A percentile compares a stretch with the other conserved stretches of the same genome.
Conservation (phyloP, 2,888 invertebrate species). For the Dyspetes luteomarginatus region DNA sequence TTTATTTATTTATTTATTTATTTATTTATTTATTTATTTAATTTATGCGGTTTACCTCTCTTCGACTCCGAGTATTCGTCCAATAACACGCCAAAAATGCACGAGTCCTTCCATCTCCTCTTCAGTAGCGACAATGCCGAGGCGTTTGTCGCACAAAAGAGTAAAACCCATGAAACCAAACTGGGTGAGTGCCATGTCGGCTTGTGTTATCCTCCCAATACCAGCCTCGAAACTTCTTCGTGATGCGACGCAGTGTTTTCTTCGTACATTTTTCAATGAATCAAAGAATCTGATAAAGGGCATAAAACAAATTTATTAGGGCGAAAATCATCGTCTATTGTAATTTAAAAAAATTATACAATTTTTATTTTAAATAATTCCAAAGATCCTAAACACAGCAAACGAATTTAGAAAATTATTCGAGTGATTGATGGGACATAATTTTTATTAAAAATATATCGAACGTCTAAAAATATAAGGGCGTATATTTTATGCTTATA, state of each 20-base stretch:
- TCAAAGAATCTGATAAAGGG: constrained; percentile 87
- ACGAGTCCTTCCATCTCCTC: constrained; percentile 90
- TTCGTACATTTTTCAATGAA: constrained; percentile 88
- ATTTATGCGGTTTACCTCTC: too few species aligned
- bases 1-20: neutral
- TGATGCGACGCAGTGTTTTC: constrained; percentile 88
- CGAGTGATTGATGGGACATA: too few species aligned
- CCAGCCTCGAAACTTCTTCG: constrained; percentile 83
- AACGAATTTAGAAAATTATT: too few species aligned
- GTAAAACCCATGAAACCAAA: constrained; percentile 94
- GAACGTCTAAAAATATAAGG: too few species aligned
- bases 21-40: neutral
- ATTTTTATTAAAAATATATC: too few species aligned
- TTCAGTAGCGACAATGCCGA: constrained; percentile 87
- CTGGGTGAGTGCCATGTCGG: constrained; percentile 93
- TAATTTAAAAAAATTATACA: neutral
- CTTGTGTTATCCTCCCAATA: constrained; percentile 88
- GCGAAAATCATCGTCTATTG: neutral
- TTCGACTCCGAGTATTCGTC: constrained; percentile 92
- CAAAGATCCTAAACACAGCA: too few species aligned
- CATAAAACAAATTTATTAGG: neutral
- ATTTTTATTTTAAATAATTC: neutral
- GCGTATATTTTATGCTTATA: too few species aligned
- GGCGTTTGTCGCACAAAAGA: constrained; percentile 86
- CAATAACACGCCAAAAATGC: constrained; percentile 94